A percentile compares a stretch with the other conserved stretches of the same genome.
phyloP scores from a whole-genome alignment of 2,888 invertebrate species.

The Thecocarcelia acutangulata region DNA sequence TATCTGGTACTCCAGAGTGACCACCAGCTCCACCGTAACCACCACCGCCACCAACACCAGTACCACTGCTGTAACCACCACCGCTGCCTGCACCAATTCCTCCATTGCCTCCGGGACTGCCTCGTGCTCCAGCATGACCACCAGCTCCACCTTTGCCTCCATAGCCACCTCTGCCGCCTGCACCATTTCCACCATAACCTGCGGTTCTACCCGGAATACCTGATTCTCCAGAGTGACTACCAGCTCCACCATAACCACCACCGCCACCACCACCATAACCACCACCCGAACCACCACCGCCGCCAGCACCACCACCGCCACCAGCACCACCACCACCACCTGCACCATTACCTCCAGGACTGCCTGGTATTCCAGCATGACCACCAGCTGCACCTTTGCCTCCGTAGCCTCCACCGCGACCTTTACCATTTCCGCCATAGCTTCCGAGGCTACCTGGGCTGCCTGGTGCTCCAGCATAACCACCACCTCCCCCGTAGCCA shows the following conservation, averaged over 20 bases:
- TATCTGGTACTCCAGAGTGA: not conserved
- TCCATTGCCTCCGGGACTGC: not conserved
- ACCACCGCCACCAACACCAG: constrained; percentile 6
- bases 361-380: not conserved
- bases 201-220: constrained; percentile 76
- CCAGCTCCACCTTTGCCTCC: constrained; percentile 27
- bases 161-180: constrained; percentile 9
- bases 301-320: constrained; percentile 3
- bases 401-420: constrained; percentile 5
- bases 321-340: constrained; percentile 15
- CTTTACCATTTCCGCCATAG: constrained; percentile 38
- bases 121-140: not conserved
- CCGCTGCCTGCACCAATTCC: constrained; percentile 7
- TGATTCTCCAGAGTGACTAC: not conserved
- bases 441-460: constrained; percentile 85
- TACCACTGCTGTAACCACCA: not conserved
- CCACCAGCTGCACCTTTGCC: constrained; percentile 24
- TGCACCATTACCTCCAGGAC: not conserved
- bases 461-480: constrained; percentile 78
- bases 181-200: constrained; percentile 85
- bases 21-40: constrained; percentile 4
- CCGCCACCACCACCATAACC: not conserved
- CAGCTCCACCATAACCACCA: constrained; percentile 10
- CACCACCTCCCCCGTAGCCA: not conserved
- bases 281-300: not conserved